Percentiles rank a stretch among this genome's conserved stretches.
Evolutionary conservation across 2,888 invertebrate species (phyloP).

Genomic region (Trichacis sp.): DNA sequence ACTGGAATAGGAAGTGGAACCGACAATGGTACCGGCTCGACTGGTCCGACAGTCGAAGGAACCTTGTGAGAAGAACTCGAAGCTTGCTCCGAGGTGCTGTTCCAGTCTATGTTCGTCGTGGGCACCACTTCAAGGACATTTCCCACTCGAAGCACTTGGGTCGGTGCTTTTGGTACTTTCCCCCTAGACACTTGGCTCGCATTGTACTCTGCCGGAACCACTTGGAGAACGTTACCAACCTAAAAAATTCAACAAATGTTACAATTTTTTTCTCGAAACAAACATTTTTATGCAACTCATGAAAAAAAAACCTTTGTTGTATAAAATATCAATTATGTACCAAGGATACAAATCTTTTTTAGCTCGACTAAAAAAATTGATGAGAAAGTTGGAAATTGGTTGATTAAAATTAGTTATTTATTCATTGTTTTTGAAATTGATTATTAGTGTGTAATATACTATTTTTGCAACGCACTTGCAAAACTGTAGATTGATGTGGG

Average conservation of each 20-base stretch:
- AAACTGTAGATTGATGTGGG: slow-evolving; percentile 60
- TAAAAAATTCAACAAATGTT: too few relatives aligned
- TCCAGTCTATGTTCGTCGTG: slow-evolving; percentile 62
- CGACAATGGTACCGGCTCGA: slow-evolving; percentile 13
- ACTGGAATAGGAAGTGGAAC: slow-evolving; percentile 43
- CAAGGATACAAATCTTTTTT: too few relatives aligned
- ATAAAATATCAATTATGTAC: too few relatives aligned
- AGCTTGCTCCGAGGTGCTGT: slow-evolving; percentile 9
- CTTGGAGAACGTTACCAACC: slow-evolving; percentile 74
- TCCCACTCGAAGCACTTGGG: slow-evolving; percentile 62
- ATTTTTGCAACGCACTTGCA: slow-evolving; percentile 52
- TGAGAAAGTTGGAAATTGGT: background rate
- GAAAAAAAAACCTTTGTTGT: too few relatives aligned
- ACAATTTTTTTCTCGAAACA: too few relatives aligned
- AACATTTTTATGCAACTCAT: too few relatives aligned
- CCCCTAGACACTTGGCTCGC: slow-evolving; percentile 26
- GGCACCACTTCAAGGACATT: slow-evolving; percentile 67
- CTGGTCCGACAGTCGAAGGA: too few relatives aligned
- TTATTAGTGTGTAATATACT: too few relatives aligned
- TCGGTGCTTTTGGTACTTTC: slow-evolving; percentile 28
- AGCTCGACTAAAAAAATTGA: too few relatives aligned
- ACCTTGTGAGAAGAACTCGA: slow-evolving; percentile 4
- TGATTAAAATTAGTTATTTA: too few relatives aligned
- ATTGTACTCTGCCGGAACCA: slow-evolving; percentile 71
- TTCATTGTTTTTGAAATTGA: too few relatives aligned